Evolutionary conservation across 2,113 vertebrate genomes (phyloP).

Genomic region (Neopipo cinnamomea): DNA sequence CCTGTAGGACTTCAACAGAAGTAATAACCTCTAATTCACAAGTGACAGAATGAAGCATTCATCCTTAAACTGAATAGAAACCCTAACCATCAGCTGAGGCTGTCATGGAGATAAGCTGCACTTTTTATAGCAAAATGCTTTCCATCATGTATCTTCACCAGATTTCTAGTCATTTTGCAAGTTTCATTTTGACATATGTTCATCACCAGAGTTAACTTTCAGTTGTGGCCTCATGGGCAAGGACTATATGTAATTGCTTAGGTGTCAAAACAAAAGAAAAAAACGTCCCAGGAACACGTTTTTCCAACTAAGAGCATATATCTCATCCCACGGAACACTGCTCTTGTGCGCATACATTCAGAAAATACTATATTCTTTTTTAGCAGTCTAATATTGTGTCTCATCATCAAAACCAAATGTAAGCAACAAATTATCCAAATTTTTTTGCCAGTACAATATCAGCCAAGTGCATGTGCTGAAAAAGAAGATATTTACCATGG

Average conservation of each 20-base stretch:
- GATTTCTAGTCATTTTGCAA: background rate
- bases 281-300: background rate
- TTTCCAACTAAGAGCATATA: background rate
- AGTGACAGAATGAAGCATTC: background rate
- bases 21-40: background rate
- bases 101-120: background rate
- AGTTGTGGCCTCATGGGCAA: background rate
- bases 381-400: background rate
- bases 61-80: background rate
- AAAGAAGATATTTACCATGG: background rate
- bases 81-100: background rate
- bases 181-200: background rate
- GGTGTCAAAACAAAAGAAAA: background rate
- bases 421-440: background rate
- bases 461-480: background rate
- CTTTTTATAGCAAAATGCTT: background rate
- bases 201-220: background rate
- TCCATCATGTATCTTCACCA: background rate
- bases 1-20: background rate
- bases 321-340: rapidly evolving
- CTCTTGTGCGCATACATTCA: background rate
- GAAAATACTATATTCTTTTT: background rate
- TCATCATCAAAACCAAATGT: background rate
- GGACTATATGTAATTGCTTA: background rate
- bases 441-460: background rate